These are phyloP conservation scores for Aurelia aurita complex sp. Pacific DNA, from an alignment of 30 jellyfish, hydroid and myxozoan genomes.

Conservation along the genomic window DNA sequence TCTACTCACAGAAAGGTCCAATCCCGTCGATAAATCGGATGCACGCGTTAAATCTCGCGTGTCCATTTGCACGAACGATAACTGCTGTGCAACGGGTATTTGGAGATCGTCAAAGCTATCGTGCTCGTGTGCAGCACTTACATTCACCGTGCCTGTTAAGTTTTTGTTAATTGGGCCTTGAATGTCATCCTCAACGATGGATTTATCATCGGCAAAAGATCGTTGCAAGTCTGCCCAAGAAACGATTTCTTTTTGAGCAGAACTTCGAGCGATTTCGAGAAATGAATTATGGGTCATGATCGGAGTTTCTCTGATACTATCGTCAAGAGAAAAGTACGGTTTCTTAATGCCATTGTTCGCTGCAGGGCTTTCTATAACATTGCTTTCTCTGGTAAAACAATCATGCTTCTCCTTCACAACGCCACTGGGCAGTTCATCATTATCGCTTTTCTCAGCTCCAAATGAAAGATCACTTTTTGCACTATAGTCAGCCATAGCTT, in stretches of 20 bases:
- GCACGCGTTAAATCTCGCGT: constrained; percentile 32
- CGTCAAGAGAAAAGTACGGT: not conserved
- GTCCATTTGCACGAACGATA: constrained; percentile 57
- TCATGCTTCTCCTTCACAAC: not conserved
- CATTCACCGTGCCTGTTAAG: not conserved
- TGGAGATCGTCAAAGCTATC: constrained; percentile 39
- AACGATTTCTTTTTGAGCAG: constrained; percentile 44
- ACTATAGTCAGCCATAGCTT: not conserved
- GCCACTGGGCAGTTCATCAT: not conserved
- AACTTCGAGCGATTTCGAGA: constrained; percentile 38
- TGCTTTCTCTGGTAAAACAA: not conserved
- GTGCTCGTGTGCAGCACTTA: not conserved
- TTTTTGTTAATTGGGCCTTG: not conserved
- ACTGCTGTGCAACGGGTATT: constrained; percentile 57
- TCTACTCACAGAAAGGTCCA: not conserved
- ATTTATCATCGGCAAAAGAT: not conserved
- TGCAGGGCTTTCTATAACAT: not conserved
- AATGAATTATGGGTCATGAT: constrained; percentile 9
- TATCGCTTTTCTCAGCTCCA: not conserved
- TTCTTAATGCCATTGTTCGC: not conserved
- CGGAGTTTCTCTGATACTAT: not conserved
- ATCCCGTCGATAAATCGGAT: not conserved
- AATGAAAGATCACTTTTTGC: not conserved
- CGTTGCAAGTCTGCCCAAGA: constrained; percentile 46
- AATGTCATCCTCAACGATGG: not conserved